phyloP scores from a whole-genome alignment of 2,113 vertebrate species.

The Pandion haliaetus region DNA sequence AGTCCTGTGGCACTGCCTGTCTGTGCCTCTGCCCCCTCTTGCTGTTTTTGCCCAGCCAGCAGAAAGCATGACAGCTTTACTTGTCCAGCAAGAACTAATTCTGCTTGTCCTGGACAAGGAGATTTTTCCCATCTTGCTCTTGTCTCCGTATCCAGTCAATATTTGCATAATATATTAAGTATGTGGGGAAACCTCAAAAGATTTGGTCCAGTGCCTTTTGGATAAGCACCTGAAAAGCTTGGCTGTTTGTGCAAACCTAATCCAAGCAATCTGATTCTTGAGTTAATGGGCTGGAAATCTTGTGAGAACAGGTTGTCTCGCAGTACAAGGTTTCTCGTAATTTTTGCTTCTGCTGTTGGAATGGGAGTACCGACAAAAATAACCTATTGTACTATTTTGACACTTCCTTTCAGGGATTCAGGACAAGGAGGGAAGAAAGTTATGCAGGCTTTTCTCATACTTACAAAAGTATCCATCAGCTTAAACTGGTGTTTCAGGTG shows the following conservation, averaged over 20 bases:
- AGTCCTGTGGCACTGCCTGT: background rate
- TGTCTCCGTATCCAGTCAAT: background rate
- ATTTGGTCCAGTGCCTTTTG: constrained; percentile 46
- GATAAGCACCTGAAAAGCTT: constrained; percentile 44
- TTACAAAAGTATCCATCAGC: background rate
- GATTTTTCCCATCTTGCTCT: background rate
- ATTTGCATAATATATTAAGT: constrained; percentile 38
- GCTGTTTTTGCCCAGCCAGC: background rate
- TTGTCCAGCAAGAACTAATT: background rate
- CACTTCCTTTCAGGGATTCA: background rate
- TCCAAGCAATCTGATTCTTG: constrained; percentile 53
- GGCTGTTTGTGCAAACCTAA: constrained; percentile 42
- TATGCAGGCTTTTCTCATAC: background rate
- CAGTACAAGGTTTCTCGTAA: background rate
- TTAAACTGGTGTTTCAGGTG: background rate
- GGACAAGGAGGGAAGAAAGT: background rate
- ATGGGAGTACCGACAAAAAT: background rate
- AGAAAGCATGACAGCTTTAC: background rate
- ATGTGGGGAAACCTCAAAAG: constrained; percentile 19
- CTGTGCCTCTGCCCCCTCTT: background rate
- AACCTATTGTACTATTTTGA: background rate
- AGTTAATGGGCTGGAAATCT: constrained; percentile 59
- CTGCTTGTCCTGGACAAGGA: background rate
- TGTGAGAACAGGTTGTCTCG: constrained; percentile 35
- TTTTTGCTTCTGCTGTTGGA: background rate